Conservation (phyloP, 2,888 invertebrate genomes). For the Cerastis leucographa region DNA sequence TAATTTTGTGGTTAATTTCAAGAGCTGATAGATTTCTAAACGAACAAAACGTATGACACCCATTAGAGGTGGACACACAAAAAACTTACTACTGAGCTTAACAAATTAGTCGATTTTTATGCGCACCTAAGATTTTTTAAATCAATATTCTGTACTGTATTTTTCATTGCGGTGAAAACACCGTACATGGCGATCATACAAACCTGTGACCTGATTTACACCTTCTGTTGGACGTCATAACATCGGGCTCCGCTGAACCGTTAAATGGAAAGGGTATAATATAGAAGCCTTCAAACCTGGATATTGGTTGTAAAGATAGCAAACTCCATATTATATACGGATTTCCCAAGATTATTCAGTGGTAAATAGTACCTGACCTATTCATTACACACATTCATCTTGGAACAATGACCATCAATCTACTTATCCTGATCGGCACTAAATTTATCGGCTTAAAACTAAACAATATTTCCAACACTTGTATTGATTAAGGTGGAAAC, state of each 20-base stretch:
- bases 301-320: not conserved
- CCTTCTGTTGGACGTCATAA: not conserved
- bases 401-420: too few relatives aligned
- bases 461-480: too few relatives aligned
- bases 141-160: not conserved
- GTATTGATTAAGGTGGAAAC: too few relatives aligned
- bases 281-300: not conserved
- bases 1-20: too few relatives aligned
- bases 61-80: not conserved
- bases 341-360: not conserved
- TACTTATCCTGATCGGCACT: too few relatives aligned
- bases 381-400: not conserved
- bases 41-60: slow-evolving; percentile 5
- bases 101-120: not conserved
- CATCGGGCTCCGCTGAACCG: not conserved
- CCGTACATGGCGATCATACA: not conserved
- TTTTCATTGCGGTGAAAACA: not conserved
- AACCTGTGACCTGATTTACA: not conserved
- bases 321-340: not conserved
- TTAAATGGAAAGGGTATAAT: not conserved
- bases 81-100: not conserved
- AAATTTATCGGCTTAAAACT: too few relatives aligned
- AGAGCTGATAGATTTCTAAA: slow-evolving; percentile 21
- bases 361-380: not conserved
- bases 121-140: not conserved